Conservation (phyloP, 2,888 invertebrate genomes). For the Axea sp. region DNA sequence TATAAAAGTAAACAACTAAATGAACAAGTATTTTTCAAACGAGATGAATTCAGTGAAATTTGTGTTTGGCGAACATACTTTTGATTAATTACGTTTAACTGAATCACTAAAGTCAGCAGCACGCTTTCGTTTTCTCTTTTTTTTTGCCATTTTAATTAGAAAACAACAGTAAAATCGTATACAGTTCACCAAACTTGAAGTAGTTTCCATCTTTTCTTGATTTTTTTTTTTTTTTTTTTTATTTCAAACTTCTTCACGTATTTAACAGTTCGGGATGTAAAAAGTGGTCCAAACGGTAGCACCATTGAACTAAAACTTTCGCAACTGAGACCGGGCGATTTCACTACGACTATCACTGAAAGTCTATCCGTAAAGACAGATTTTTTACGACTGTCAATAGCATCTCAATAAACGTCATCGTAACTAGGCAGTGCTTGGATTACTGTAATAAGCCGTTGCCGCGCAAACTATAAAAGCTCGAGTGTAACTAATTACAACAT, state of each 20-base stretch:
- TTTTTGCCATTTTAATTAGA: constrained; percentile 18
- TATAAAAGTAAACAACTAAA: too few relatives aligned
- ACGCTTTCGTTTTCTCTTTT: too few relatives aligned
- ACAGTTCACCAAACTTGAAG: constrained; percentile 19
- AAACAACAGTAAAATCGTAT: constrained; percentile 17
- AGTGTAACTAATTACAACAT: constrained; percentile 35
- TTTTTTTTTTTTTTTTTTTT: constrained; percentile 7
- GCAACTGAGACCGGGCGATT: too few relatives aligned
- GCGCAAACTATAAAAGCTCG: background rate
- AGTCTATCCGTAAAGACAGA: too few relatives aligned
- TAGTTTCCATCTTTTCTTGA: constrained; percentile 1
- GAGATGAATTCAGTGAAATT: background rate
- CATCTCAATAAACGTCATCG: too few relatives aligned
- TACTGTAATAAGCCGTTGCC: too few relatives aligned
- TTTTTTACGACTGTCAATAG: too few relatives aligned
- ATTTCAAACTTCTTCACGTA: constrained; percentile 37
- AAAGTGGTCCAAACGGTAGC: constrained; percentile 14
- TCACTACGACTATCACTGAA: too few relatives aligned
- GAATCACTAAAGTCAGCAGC: too few relatives aligned
- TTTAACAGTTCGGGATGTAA: constrained; percentile 33
- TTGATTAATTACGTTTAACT: constrained; percentile 16
- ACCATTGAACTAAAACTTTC: constrained; percentile 5
- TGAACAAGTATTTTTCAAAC: background rate
- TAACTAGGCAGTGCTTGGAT: too few relatives aligned
- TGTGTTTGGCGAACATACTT: constrained; percentile 5